Base-by-base conservation (phyloP, 2,113 vertebrate species). In the Nycticryphes semicollaris region DNA sequence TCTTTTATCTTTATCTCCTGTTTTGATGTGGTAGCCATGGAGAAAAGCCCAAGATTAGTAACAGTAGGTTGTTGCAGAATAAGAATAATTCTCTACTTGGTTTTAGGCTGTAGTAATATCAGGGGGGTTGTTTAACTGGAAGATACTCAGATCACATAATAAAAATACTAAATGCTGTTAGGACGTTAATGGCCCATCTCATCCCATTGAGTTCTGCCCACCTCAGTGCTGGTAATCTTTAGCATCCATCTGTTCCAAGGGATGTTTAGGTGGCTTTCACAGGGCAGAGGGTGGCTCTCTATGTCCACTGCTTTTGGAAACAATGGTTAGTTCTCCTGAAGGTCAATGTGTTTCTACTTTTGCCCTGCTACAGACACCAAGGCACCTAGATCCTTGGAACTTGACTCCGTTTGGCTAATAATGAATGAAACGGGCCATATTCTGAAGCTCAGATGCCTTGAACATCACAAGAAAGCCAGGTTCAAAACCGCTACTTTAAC, bases 11-110 rank as follows among this genome's bases (percentile, higher is more conserved):
- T 97, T 94, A 93, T 91, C 95, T 96, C 60, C 84, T 91, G 91
- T 95, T 96, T 97, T 95, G 81, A 94, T 96, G 87, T 63, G 81
- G 94, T 95, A 97, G 94, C 87, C 91, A 96, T 95, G 95, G 96
- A 97, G 95, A 97, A 95, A 93, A 84, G 43, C 89, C 53, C 48
- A 41, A 89, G 91, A 96, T 97, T 95, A 95, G 94, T 81, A 96
- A 91, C 87, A 87, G 91, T 28, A 76, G 81, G 84, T 93, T 97
- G 89, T 27, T 89, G 77, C 84, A 93, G 91, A 75, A 87, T 73
- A 80, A 95, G 95, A 94, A 88, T 94, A 94, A 89, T 80, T 86
- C 79, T 91, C 68, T 84, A 8, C 76, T 94, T 89, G 69, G 83
- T 68, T 94, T 89, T 75, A 48, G 77, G 60, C 56, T 82, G 66